Conservation (phyloP, 2,888 invertebrate species). For the Platypus cylindrus region DNA sequence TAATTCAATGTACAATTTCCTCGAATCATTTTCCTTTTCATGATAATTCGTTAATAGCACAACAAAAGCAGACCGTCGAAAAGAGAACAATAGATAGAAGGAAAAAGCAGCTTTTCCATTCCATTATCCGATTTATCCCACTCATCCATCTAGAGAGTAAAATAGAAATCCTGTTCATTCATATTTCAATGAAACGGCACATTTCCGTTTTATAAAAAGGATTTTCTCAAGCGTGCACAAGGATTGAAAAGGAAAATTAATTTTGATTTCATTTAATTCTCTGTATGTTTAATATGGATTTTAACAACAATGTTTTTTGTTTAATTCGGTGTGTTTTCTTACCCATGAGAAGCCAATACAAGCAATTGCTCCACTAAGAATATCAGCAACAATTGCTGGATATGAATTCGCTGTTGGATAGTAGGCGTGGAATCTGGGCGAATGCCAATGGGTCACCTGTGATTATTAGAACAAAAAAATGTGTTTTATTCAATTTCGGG, state of each 20-base stretch:
- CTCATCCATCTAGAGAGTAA: constrained; percentile 8
- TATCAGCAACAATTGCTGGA: constrained; percentile 88
- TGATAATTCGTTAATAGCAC: too few species aligned
- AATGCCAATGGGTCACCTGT: constrained; percentile 88
- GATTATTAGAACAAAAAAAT: constrained; percentile 4
- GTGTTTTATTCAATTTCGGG: background rate
- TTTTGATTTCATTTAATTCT: constrained; percentile 5
- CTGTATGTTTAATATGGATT: background rate
- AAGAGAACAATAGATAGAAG: too few species aligned
- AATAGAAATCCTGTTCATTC: constrained; percentile 12
- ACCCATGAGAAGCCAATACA: constrained; percentile 97
- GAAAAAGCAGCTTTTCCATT: background rate
- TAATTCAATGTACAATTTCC: too few species aligned
- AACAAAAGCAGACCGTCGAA: too few species aligned
- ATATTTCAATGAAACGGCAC: constrained; percentile 10
- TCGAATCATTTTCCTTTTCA: too few species aligned
- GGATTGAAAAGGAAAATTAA: too few species aligned
- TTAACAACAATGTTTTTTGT: background rate
- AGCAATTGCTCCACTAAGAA: constrained; percentile 87
- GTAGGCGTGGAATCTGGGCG: constrained; percentile 90
- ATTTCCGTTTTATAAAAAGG: constrained; percentile 15
- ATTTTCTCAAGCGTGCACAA: constrained; percentile 13
- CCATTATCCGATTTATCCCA: constrained; percentile 5
- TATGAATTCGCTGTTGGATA: constrained; percentile 90
- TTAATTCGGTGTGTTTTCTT: constrained; percentile 24